Evolutionary conservation across 2,797 vertebrate species (phyloP).

Genomic region (Cheirogaleus major): DNA sequence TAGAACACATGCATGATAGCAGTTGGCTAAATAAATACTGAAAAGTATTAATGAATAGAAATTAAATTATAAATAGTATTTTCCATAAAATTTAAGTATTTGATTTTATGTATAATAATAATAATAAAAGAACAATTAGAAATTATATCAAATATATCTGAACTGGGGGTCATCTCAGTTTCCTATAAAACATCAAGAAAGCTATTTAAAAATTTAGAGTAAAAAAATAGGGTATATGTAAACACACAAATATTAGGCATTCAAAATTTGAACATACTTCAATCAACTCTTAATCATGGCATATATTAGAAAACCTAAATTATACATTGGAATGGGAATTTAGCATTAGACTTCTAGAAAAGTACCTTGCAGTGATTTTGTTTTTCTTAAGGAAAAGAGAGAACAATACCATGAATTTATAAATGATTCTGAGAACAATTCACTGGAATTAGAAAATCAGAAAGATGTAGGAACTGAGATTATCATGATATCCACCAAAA

Average conservation of each 20-base stretch:
- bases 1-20: background rate
- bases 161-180: background rate
- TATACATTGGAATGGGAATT: background rate
- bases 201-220: background rate
- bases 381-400: background rate
- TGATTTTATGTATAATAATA: background rate
- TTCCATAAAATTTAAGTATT: background rate
- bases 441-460: background rate
- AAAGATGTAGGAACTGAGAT: background rate
- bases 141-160: background rate
- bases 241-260: background rate
- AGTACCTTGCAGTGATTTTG: background rate
- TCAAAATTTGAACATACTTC: background rate
- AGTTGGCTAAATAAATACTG: background rate
- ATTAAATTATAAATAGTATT: background rate
- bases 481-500: background rate
- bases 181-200: background rate
- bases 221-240: background rate
- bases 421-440: background rate
- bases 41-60: background rate
- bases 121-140: background rate
- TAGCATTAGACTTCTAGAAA: background rate
- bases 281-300: background rate
- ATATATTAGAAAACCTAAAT: background rate
- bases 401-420: background rate